Evolutionary conservation across 1,140 invertebrate genomes (phyloP).

Genomic region (Pseudomyrmex concolor): DNA sequence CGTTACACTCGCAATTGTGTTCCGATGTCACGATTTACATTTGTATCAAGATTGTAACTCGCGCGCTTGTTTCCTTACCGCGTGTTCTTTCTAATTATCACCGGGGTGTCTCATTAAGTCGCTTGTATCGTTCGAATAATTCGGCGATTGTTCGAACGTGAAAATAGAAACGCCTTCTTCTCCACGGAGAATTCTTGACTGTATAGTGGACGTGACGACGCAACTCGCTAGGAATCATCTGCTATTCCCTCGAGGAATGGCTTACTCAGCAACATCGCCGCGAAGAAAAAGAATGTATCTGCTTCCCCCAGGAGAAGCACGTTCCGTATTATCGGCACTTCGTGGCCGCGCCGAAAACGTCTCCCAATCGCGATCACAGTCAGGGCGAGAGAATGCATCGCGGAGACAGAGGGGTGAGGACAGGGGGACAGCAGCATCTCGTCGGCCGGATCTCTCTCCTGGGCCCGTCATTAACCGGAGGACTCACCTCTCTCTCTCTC

Average conservation of each 20-base stretch:
- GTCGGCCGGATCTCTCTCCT: constrained; percentile 55
- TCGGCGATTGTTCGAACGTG: too few relatives aligned
- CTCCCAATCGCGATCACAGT: constrained; percentile 61
- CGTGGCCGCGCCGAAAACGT: constrained; percentile 58
- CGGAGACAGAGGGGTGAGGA: neutral
- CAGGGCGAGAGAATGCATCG: constrained; percentile 39
- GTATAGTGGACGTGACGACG: neutral
- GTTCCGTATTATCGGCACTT: constrained; percentile 49
- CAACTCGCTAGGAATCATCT: neutral
- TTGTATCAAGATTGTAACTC: neutral
- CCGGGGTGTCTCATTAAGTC: neutral
- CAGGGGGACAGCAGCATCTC: constrained; percentile 52
- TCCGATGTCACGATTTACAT: neutral
- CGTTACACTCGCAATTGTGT: neutral
- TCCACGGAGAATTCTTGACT: neutral
- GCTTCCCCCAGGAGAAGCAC: neutral
- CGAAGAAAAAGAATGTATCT: neutral
- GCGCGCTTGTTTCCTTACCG: neutral
- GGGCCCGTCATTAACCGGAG: constrained; percentile 75
- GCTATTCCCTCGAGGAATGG: neutral
- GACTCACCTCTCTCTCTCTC: constrained; percentile 62
- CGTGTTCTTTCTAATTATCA: constrained; percentile 11
- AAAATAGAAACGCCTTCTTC: too few relatives aligned
- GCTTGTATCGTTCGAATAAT: neutral
- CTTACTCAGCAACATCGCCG: constrained; percentile 11